Evolutionary conservation across 2,888 invertebrate genomes (phyloP), one percentile per base, ranked within the genome.

Genomic region (Nomada hirtipes): DNA sequence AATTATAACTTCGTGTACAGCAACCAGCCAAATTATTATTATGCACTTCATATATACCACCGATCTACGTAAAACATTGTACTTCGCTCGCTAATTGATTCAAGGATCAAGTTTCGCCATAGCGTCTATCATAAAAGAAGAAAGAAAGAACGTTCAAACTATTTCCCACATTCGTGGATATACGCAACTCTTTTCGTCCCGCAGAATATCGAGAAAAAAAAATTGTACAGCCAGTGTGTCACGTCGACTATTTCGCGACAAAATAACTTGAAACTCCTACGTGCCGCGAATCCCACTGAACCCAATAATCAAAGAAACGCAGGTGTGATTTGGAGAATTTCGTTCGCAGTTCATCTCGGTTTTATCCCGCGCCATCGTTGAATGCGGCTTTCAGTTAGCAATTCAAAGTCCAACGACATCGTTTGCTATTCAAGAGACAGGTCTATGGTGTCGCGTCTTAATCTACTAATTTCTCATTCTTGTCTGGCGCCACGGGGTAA

Each of bases 381-480:
- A 59, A 29, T 10, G 29, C 0, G 15, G 11, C 18, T 29, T 20
- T 20, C 20, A 4, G 20, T 55, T 23, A 11, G 13, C 47, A 11
- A 20, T 55, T 20, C 55, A n/a, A 23, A 11, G 47, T 47, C 47
- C 47, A 57, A 23, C 11, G 29, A 7, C 2, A 36, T 29, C 26
- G 15, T 57, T 3, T 11, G 9, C 26, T 57, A 13, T 52, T 36
- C 9, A 44, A 36, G 18, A 44, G n/a, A 13, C 23, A 13, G 3
- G 26, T 15, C 52, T 44, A 13, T n/a, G 26, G 36, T 15, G 64
- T n/a, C 11, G 59, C 29, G 53, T 15, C 71, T 77, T 79, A 61
- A 79, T 79, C 79, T 47, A 65, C 71, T 71, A 65, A 78, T 79
- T 78, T 61, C 60, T 79, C 60, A 72, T 60, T 78, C 71, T 65